Percentiles rank a stretch among this genome's conserved stretches.
phyloP scores from a whole-genome alignment of 1,140 invertebrate species.

The Drosophila chauvacae region DNA sequence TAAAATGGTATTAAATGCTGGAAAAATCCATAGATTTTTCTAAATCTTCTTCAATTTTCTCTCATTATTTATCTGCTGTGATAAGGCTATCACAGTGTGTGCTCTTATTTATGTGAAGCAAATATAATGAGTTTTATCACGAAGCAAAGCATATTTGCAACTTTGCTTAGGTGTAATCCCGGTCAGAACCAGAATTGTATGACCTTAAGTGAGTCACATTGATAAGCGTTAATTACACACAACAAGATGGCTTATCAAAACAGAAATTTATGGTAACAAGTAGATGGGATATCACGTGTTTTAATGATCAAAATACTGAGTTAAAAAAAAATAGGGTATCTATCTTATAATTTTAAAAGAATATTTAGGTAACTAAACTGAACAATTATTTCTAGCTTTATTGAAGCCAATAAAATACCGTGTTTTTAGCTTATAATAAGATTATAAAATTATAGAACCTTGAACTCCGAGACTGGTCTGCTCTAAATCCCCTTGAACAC shows the following conservation, averaged over 20 bases:
- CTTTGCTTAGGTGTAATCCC: not conserved
- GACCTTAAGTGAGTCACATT: slow-evolving; percentile 17
- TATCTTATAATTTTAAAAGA: too few relatives aligned
- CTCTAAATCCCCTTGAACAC: not conserved
- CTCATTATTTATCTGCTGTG: not conserved
- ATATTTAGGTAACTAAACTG: too few relatives aligned
- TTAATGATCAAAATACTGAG: not conserved
- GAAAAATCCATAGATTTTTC: not conserved
- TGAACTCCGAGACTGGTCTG: not conserved
- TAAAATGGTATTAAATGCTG: not conserved
- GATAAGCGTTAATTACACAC: slow-evolving; percentile 19
- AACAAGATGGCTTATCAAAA: slow-evolving; percentile 15
- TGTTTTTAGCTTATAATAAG: too few relatives aligned
- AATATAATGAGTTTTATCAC: slow-evolving; percentile 5
- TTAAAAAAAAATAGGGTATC: too few relatives aligned
- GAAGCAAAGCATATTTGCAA: slow-evolving; percentile 2
- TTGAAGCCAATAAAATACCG: too few relatives aligned
- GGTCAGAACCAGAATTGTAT: not conserved
- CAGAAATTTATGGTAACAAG: not conserved
- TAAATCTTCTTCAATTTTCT: not conserved
- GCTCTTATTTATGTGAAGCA: slow-evolving; percentile 12
- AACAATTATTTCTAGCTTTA: too few relatives aligned
- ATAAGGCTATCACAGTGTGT: too few relatives aligned
- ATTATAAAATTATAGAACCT: not conserved
- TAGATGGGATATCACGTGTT: slow-evolving; percentile 23